These are phyloP conservation scores for Plagiodera versicolora DNA, from an alignment of 2,888 invertebrate species.

Conservation along the genomic window DNA sequence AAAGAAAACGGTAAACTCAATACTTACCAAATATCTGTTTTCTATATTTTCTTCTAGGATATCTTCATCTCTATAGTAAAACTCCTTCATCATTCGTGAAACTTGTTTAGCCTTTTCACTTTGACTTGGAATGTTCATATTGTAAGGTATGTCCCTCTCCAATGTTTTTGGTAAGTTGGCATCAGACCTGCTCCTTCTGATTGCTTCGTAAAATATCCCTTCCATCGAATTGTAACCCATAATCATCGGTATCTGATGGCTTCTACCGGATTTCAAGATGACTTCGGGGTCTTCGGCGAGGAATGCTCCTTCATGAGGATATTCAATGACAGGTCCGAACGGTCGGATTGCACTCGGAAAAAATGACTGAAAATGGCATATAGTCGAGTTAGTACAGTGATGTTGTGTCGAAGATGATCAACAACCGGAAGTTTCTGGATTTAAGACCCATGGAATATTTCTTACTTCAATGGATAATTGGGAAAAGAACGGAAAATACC, in stretches of 20 bases:
- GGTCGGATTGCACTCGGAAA: slow-evolving; percentile 34
- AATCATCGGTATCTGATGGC: slow-evolving; percentile 50
- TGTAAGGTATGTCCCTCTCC: slow-evolving; percentile 40
- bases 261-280: slow-evolving; percentile 44
- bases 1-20: too few species aligned
- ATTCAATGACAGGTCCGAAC: slow-evolving; percentile 43
- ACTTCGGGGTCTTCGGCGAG: slow-evolving; percentile 45
- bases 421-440: too few species aligned
- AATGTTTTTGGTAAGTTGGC: slow-evolving; percentile 34
- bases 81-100: slow-evolving; percentile 52
- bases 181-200: slow-evolving; percentile 34
- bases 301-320: slow-evolving; percentile 41
- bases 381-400: neutral
- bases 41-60: slow-evolving; percentile 50
- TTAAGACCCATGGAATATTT: too few species aligned
- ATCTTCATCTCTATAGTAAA: slow-evolving; percentile 55
- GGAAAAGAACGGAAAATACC: too few species aligned
- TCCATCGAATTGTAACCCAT: slow-evolving; percentile 50
- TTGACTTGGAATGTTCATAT: slow-evolving; percentile 38
- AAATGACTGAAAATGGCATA: slow-evolving; percentile 32
- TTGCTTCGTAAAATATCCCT: slow-evolving; percentile 47
- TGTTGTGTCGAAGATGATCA: too few species aligned
- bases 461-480: too few species aligned
- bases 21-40: slow-evolving; percentile 46
- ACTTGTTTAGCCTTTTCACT: slow-evolving; percentile 42